These are phyloP conservation scores for Bombus fervidus DNA, from an alignment of 1,140 invertebrate species.

Conservation along the genomic window DNA sequence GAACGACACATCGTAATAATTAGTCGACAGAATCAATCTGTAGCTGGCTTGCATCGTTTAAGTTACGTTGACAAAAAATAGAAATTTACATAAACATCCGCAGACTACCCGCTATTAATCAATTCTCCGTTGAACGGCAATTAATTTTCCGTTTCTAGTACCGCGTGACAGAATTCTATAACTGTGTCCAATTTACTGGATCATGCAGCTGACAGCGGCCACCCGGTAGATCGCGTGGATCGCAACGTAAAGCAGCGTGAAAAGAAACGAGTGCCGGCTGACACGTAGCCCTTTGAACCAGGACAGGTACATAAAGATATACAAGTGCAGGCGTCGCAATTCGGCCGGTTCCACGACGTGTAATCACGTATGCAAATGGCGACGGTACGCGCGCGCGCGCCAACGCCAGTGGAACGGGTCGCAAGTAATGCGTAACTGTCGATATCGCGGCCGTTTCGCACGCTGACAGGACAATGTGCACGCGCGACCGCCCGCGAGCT, in stretches of 20 bases:
- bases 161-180: not conserved
- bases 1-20: too few relatives aligned
- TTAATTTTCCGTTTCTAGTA: too few relatives aligned
- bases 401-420: slow-evolving; percentile 23
- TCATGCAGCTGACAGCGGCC: not conserved
- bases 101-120: too few relatives aligned
- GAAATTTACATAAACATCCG: too few relatives aligned
- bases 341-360: slow-evolving; percentile 56
- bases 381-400: slow-evolving; percentile 46
- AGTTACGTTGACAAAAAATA: too few relatives aligned
- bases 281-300: slow-evolving; percentile 46
- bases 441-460: slow-evolving; percentile 65
- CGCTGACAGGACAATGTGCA: slow-evolving; percentile 54
- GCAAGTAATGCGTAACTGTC: slow-evolving; percentile 64
- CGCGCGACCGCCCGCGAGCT: slow-evolving; percentile 50
- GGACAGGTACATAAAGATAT: slow-evolving; percentile 67
- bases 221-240: slow-evolving; percentile 6
- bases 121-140: too few relatives aligned
- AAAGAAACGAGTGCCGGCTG: slow-evolving; percentile 33
- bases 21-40: too few relatives aligned
- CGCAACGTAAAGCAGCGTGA: not conserved
- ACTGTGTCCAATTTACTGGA: not conserved
- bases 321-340: slow-evolving; percentile 59
- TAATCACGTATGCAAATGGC: slow-evolving; percentile 66
- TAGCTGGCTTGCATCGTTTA: too few relatives aligned